Evolutionary conservation across 2,113 vertebrate genomes (phyloP), one percentile per base, ranked within the genome.

Genomic region (Phylloscopus whistleri): DNA sequence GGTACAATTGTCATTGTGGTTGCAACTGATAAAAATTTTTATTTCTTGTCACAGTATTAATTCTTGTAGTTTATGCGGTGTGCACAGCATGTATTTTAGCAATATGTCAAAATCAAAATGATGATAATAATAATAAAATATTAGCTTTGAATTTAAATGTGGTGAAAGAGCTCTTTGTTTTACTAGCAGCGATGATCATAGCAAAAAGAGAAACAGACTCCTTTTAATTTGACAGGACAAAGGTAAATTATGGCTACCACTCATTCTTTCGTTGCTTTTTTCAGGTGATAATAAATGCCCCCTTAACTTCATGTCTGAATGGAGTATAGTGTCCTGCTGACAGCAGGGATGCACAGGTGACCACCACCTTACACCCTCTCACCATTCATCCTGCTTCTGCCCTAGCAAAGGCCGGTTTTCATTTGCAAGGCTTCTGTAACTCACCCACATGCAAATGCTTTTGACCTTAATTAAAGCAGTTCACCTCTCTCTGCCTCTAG

Each of bases 391-490:
- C 68, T 80, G 18, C 35, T 62, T 20, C 82, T 80, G 48, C 21
- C 73, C 48, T 60, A 80, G 87, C 43, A 60, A 83, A 86, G 21
- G 30, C 84, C 89, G 58, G 64, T 78, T 95, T 91, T 84, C 93
- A 33, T 77, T 76, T 59, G 75, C 67, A 66, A 37, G 48, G n/a
- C 82, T 90, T 58, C 44, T 93, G 60, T 88, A 96, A 92, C 79
- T 93, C 88, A 84, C 79, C 95, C 93, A 88, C 88, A 96, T 95
- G 88, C 90, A 95, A 97, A 95, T 96, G 92, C 64, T 88, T 84
- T 84, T 96, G 95, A 94, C 95, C 95, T 96, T 95, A 96, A 97
- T 96, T 96, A 97, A 94, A 92, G 76, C 95, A 93, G 95, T 96
- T 96, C 95, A 95, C 93, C 93, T 95, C 85, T 72, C 70, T 96